Evolutionary conservation across 2,888 invertebrate genomes (phyloP).

Genomic region (Zele albiditarsus): DNA sequence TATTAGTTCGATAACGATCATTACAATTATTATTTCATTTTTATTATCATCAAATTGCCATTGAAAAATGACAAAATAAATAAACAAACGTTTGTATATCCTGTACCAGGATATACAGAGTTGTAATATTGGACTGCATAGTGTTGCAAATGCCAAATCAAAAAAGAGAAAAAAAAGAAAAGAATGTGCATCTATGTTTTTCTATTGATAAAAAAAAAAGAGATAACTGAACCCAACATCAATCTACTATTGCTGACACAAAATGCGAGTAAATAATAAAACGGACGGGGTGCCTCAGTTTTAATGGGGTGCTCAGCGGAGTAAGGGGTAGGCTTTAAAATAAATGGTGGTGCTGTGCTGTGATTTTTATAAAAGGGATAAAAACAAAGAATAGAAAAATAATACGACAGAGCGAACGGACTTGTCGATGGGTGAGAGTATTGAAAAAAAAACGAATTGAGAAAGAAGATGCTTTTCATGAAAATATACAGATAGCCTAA

Average conservation of each 20-base stretch:
- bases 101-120: constrained; percentile 37
- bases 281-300: constrained; percentile 59
- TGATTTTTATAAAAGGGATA: constrained; percentile 67
- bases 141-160: constrained; percentile 65
- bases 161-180: constrained; percentile 57
- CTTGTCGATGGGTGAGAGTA: constrained; percentile 34
- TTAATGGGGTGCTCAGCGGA: constrained; percentile 62
- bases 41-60: constrained; percentile 61
- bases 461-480: constrained; percentile 58
- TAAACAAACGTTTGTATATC: constrained; percentile 46
- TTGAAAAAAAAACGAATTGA: constrained; percentile 42
- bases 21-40: constrained; percentile 62
- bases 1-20: constrained; percentile 62
- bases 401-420: constrained; percentile 42
- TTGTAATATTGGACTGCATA: constrained; percentile 56
- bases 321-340: constrained; percentile 63
- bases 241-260: constrained; percentile 49
- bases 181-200: constrained; percentile 42
- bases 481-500: constrained; percentile 69
- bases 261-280: constrained; percentile 32
- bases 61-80: constrained; percentile 48
- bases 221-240: constrained; percentile 40
- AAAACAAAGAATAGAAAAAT: constrained; percentile 47
- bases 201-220: constrained; percentile 37
- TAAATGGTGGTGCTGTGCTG: constrained; percentile 70